Base-by-base conservation (phyloP, 1,140 invertebrate species). In the Physella acuta region DNA sequence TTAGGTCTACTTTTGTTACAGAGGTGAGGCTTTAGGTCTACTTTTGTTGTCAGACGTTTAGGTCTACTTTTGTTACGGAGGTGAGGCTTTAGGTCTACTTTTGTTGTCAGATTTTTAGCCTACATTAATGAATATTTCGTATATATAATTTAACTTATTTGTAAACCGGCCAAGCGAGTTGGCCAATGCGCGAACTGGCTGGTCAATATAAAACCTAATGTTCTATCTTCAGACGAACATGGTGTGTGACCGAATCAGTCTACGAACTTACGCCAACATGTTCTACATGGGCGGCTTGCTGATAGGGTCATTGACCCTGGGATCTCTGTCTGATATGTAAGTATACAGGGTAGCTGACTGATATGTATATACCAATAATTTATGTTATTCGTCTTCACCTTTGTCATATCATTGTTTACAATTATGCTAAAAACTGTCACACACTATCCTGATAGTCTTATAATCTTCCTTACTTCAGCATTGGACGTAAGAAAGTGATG, bases 221-320 rank as follows among this genome's bases (percentile, higher is more conserved):
- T n/a, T 44, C n/a, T 24, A 11, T 34, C 16, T 87, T 66, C 79
- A 93, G 85, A 92, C 90, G 88, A 79, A 92, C 77, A 81, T 94
- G 74, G 90, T 93, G 8, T 94, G 93, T 81, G 88, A 89, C 20
- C 86, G 86, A 53, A 85, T 87, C 16, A 90, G 89, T 83, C 75
- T 91, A 64, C 85, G 87, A 71, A 89, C 92, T 4, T 88, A 88
- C 36, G 89, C 90, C 14, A 91, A 93, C 80, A 88, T 91, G 8
- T 76, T 92, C 51, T 92, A 92, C 78, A 93, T 94, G 91, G 84
- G 90, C 71, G 93, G 93, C 71, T 90, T 92, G 58, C 88, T 93
- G 78, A 75, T 92, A 70, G 92, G 92, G 31, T 91, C 91, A 62
- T 88, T 93, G 53, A 84, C 91, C 36, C 91, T 93, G 79, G 92